These are phyloP conservation scores for Perccottus glenii DNA, from an alignment of 2,113 vertebrate genomes.

Conservation along the genomic window DNA sequence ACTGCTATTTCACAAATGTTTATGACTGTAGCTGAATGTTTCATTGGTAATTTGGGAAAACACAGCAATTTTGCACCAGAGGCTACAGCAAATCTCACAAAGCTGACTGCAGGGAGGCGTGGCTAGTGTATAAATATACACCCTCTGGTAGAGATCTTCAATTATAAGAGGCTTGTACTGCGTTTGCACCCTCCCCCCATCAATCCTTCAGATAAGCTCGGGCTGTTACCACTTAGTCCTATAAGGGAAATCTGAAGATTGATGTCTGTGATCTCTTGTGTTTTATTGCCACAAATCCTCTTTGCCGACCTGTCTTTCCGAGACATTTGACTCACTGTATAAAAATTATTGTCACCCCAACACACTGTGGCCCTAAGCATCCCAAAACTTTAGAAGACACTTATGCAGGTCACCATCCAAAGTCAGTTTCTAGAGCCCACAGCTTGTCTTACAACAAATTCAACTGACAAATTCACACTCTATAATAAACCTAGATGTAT, in stretches of 20 bases:
- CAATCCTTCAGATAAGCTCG: conserved; percentile 65
- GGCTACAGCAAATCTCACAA: conserved; percentile 6
- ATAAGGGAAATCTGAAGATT: conserved; percentile 49
- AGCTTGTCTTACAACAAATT: too few relatives aligned
- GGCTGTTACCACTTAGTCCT: conserved; percentile 49
- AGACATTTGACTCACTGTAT: conserved; percentile 49
- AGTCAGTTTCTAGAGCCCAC: too few relatives aligned
- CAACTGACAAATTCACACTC: too few relatives aligned
- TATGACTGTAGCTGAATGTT: conserved; percentile 55
- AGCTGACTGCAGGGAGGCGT: conserved; percentile 37
- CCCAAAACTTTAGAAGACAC: conserved; percentile 19
- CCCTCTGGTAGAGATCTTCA: conserved; percentile 60
- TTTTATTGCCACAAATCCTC: conserved; percentile 67
- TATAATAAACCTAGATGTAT: too few relatives aligned
- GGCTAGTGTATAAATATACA: conserved; percentile 38
- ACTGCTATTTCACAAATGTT: conserved; percentile 30
- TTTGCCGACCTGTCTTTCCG: conserved; percentile 55
- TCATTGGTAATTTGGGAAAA: conserved; percentile 51
- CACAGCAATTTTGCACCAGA: conserved; percentile 36
- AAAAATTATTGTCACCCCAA: conserved; percentile 35
- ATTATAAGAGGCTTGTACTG: conserved; percentile 67
- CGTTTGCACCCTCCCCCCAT: conserved; percentile 43
- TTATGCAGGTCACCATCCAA: too few relatives aligned
- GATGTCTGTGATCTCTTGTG: conserved; percentile 46
- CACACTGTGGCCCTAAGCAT: conserved; percentile 24